Evolutionary conservation across 2,888 invertebrate species (phyloP).

Genomic region (Zaprionus lineosus): DNA sequence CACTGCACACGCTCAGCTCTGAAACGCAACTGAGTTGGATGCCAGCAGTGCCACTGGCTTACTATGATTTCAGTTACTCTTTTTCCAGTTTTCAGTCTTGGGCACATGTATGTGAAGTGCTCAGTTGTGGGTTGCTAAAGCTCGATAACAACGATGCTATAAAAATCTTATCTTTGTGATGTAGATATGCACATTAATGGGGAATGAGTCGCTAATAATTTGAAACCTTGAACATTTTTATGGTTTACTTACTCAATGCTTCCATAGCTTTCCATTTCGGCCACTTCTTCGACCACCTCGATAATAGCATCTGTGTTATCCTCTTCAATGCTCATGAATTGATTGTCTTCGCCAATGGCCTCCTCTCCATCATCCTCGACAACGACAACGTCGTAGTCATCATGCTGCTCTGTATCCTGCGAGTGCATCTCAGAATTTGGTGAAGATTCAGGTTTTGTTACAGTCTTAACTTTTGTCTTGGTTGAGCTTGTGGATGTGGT

Average conservation of each 20-base stretch:
- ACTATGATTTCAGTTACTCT: no score
- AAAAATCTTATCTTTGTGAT: no score
- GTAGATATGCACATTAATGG: no score
- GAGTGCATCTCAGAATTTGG: conserved; percentile 4
- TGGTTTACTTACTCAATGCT: conserved; percentile 56
- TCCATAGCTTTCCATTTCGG: conserved; percentile 55
- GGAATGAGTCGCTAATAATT: no score
- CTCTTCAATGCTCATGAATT: conserved; percentile 49
- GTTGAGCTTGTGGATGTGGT: not conserved
- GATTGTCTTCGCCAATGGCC: conserved; percentile 2
- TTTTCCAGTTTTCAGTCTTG: no score
- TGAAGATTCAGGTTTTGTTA: not conserved
- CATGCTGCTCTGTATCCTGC: conserved; percentile 22
- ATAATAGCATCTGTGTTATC: conserved; percentile 64
- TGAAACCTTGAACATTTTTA: no score
- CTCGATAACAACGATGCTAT: no score
- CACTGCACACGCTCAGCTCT: conserved; percentile 38
- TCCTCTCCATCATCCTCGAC: conserved; percentile 22
- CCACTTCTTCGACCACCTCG: conserved; percentile 63
- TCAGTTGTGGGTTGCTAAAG: no score
- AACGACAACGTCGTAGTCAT: conserved; percentile 34
- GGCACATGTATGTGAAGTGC: no score
- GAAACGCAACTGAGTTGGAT: conserved; percentile 39
- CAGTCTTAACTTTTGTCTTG: not conserved
- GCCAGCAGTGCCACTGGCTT: no score